These are phyloP conservation scores for Cosmorhoe ocellata DNA, from an alignment of 2,888 invertebrate genomes.

Conservation along the genomic window DNA sequence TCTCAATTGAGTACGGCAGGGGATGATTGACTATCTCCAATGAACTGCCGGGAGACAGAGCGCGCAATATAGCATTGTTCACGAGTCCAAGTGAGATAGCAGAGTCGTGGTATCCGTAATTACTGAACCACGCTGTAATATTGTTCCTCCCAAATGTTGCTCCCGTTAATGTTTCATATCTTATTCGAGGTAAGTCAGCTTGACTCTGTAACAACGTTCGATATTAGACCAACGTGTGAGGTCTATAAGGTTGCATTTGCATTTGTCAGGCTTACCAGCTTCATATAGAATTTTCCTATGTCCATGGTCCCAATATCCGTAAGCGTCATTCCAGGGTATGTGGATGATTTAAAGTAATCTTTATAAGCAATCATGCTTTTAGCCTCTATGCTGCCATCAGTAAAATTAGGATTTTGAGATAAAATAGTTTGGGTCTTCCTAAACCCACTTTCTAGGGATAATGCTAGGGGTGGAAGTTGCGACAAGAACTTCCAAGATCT, in stretches of 20 bases:
- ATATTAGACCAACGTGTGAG: slow-evolving; percentile 7
- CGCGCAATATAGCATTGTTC: slow-evolving; percentile 84
- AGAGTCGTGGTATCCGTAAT: slow-evolving; percentile 89
- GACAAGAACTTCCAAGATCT: slow-evolving; percentile 74
- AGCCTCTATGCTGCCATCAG: slow-evolving; percentile 50
- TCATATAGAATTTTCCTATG: slow-evolving; percentile 66
- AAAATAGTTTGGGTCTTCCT: slow-evolving; percentile 60
- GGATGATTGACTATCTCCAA: slow-evolving; percentile 85
- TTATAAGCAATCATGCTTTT: slow-evolving; percentile 60
- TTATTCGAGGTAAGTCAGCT: slow-evolving; percentile 62
- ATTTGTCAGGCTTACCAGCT: slow-evolving; percentile 60
- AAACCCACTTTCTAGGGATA: slow-evolving; percentile 77
- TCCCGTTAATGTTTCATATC: slow-evolving; percentile 81
- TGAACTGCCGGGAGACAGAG: slow-evolving; percentile 64
- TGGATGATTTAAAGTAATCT: slow-evolving; percentile 57
- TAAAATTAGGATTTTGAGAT: slow-evolving; percentile 49
- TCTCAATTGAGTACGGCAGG: slow-evolving; percentile 84
- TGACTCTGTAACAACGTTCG: slow-evolving; percentile 48
- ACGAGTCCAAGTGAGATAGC: slow-evolving; percentile 85
- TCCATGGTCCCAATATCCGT: slow-evolving; percentile 60
- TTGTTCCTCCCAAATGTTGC: slow-evolving; percentile 74
- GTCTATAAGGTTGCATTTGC: not conserved
- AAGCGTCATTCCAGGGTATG: slow-evolving; percentile 54
- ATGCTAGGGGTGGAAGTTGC: slow-evolving; percentile 83
- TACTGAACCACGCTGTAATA: slow-evolving; percentile 88